phyloP scores from a whole-genome alignment of 2,888 invertebrate species.

The Prosapia bicincta region DNA sequence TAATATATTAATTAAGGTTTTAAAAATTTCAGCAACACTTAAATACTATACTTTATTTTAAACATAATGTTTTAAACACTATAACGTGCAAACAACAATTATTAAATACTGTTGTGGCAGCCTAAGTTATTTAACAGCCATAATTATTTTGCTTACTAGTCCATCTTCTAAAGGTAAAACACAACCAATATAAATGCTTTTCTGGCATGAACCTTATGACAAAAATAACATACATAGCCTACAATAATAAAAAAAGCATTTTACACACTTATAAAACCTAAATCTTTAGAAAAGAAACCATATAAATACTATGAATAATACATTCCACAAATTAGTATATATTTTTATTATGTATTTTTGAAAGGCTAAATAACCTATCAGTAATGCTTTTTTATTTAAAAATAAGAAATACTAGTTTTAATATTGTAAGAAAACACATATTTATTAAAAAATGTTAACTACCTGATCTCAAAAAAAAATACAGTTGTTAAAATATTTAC shows the following conservation, averaged over 20 bases:
- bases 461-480: too few species aligned
- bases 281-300: too few species aligned
- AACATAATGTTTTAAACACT: constrained; percentile 18
- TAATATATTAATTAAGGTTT: background rate
- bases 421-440: too few species aligned
- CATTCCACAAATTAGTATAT: too few species aligned
- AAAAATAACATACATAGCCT: background rate
- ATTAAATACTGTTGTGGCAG: constrained; percentile 27
- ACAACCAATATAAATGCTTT: background rate
- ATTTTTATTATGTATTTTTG: too few species aligned
- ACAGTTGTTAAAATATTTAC: too few species aligned
- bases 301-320: too few species aligned
- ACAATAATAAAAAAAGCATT: background rate
- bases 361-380: too few species aligned
- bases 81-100: constrained; percentile 29
- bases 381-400: too few species aligned
- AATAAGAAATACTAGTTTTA: too few species aligned
- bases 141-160: background rate
- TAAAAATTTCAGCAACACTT: background rate
- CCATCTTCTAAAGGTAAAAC: background rate
- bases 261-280: too few species aligned
- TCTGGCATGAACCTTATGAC: background rate
- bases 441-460: too few species aligned
- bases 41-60: background rate
- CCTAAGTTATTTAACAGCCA: constrained; percentile 2